Evolutionary conservation across 2,113 vertebrate genomes (phyloP), one percentile per base, ranked within the genome.

Genomic region (Columba livia): DNA sequence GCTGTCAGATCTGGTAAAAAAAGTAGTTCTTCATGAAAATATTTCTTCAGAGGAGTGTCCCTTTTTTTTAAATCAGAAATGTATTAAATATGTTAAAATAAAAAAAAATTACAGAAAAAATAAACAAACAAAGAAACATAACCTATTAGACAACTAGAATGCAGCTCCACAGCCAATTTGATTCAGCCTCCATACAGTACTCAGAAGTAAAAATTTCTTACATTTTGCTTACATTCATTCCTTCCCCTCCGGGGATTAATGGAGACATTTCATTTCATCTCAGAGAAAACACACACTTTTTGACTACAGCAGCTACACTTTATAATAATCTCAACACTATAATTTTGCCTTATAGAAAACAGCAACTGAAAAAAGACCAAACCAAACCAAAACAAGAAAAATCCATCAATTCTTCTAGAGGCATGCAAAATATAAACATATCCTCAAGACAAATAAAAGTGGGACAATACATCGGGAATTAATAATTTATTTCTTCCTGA

Each of bases 361-460:
- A 80, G 16, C 19, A 90, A 62, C 9, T 23, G 15, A 19, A 47
- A 42, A 64, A 86, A 67, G 17, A 0, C 0, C 1, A 44, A 47
- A 47, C 7, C 44, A 47, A 47, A 47, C 18, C 44, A 47, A 47
- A 47, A 47, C 26, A 1, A 50, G 16, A 83, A 95, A 90, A 90
- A 54, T 51, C 28, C 12, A 78, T 80, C 61, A 80, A 21, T 77
- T 90, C 50, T 62, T 77, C 58, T 70, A 70, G n/a, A 88, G 16
- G 20, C 47, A 80, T 58, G 36, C 54, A 85, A 91, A 90, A 79
- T 64, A 10, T 61, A 82, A 85, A 83, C n/a, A 51, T 70, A 65
- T 21, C 58, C 82, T 83, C 79, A 85, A 58, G 79, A 90, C 58
- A 93, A 89, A 85, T 56, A 47, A 38, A 93, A 89, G 53, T 79